phyloP scores from a whole-genome alignment of 2,888 invertebrate genomes.

The Campaea margaritaria region DNA sequence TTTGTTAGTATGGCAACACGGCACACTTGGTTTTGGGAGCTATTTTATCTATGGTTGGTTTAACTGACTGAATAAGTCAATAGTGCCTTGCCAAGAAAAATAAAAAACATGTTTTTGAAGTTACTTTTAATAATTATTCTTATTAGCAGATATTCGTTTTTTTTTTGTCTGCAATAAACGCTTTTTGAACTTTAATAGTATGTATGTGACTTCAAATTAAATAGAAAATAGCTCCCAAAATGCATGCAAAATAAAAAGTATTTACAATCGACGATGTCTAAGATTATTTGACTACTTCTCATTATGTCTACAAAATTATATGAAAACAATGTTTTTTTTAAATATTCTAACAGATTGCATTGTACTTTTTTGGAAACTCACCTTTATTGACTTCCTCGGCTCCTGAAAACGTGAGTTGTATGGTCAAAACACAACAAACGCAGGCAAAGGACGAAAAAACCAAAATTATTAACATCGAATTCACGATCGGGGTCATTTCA shows the following conservation, averaged over 20 bases:
- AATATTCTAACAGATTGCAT: constrained; percentile 3
- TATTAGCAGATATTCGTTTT: too few relatives aligned
- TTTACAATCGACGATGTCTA: constrained; percentile 27
- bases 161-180: too few relatives aligned
- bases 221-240: constrained; percentile 45
- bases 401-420: constrained; percentile 58
- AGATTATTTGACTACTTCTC: constrained; percentile 17
- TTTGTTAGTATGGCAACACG: constrained; percentile 75
- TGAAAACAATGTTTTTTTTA: not conserved
- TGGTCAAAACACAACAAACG: constrained; percentile 60
- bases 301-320: not conserved
- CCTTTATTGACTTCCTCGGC: constrained; percentile 81
- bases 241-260: constrained; percentile 37
- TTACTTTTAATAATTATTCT: constrained; percentile 1
- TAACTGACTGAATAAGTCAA: too few relatives aligned
- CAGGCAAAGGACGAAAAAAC: constrained; percentile 62
- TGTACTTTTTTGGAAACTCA: constrained; percentile 52
- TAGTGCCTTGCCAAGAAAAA: too few relatives aligned
- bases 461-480: constrained; percentile 37
- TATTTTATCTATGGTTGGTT: constrained; percentile 19
- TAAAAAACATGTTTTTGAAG: not conserved
- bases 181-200: too few relatives aligned
- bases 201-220: not conserved
- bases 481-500: constrained; percentile 5
- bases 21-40: constrained; percentile 51